Conservation (phyloP, 1,140 invertebrate species). For the Elymnias hypermnestra region DNA sequence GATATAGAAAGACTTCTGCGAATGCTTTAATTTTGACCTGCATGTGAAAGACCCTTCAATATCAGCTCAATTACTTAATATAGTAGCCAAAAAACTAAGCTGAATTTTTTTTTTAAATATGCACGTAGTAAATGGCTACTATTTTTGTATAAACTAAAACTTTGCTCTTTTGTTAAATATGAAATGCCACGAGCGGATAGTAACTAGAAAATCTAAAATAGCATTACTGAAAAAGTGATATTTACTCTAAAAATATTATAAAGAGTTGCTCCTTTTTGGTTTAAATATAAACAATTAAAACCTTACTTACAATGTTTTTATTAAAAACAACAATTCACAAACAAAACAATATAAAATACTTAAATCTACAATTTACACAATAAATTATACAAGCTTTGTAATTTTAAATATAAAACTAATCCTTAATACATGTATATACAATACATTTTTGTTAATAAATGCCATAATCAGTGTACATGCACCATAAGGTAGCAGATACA, state of each 20-base stretch:
- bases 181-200: too few species aligned
- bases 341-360: constrained; percentile 10
- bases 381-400: constrained; percentile 2
- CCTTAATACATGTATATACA: constrained; percentile 5
- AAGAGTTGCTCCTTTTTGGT: neutral
- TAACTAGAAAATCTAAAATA: neutral
- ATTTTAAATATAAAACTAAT: neutral
- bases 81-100: too few species aligned
- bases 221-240: neutral
- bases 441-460: constrained; percentile 2
- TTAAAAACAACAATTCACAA: constrained; percentile 8
- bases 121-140: too few species aligned
- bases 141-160: too few species aligned
- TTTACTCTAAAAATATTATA: too few species aligned
- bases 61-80: too few species aligned
- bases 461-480: neutral
- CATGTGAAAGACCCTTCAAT: too few species aligned
- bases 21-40: too few species aligned
- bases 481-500: too few species aligned
- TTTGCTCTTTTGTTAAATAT: too few species aligned
- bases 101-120: too few species aligned
- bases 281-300: neutral
- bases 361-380: constrained; percentile 13
- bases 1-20: too few species aligned
- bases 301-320: constrained; percentile 6